Conservation (phyloP, 2,797 vertebrate genomes). For the Helostoma temminkii region DNA sequence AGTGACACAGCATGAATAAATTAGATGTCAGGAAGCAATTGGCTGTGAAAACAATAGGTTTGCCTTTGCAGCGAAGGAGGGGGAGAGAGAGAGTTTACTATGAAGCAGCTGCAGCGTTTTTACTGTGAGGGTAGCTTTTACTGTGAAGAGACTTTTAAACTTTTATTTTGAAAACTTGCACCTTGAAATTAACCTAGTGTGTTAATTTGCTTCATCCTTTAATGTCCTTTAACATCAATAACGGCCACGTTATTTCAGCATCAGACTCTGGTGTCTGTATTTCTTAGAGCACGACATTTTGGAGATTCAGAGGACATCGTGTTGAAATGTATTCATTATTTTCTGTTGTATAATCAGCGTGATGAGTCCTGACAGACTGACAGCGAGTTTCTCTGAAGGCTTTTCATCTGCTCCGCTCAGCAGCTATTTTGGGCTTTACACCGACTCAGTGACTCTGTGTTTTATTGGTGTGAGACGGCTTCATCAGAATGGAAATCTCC, state of each 20-base stretch:
- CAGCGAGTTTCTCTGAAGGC: conserved; percentile 57
- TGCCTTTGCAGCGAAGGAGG: no score
- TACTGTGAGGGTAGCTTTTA: neutral
- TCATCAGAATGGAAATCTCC: conserved; percentile 40
- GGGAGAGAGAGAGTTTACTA: neutral
- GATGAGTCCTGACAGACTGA: conserved; percentile 66
- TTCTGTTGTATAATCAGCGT: conserved; percentile 55
- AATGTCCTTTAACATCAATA: neutral
- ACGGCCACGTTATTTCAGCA: neutral
- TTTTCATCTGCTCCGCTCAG: conserved; percentile 49
- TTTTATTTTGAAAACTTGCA: no score
- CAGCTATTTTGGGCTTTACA: conserved; percentile 55
- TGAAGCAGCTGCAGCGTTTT: neutral
- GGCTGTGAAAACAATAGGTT: neutral
- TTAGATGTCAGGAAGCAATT: no score
- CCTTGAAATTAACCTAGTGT: neutral
- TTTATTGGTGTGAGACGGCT: conserved; percentile 18
- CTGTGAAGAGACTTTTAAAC: no score
- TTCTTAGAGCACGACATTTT: conserved; percentile 28
- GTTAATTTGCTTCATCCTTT: neutral
- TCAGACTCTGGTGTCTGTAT: neutral
- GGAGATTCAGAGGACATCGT: conserved; percentile 33
- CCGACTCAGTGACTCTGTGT: conserved; percentile 35
- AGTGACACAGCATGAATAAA: no score
- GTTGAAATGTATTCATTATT: conserved; percentile 43